phyloP scores from a whole-genome alignment of 1,140 invertebrate species.

The Drosophila arawakana region DNA sequence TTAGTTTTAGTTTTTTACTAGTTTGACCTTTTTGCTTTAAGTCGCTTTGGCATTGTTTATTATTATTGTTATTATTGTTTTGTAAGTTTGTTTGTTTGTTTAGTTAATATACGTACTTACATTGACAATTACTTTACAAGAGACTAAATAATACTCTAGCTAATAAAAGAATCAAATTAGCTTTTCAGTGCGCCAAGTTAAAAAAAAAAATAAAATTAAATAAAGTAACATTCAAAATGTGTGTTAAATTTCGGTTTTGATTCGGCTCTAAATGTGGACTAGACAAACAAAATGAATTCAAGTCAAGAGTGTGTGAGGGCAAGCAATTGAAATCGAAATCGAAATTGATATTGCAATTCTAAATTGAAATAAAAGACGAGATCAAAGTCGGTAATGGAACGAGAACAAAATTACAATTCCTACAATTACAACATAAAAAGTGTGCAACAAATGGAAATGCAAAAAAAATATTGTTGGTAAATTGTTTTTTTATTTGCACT shows the following conservation, averaged over 20 bases:
- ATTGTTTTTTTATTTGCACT: constrained; percentile 54
- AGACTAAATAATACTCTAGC: constrained; percentile 64
- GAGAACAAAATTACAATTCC: constrained; percentile 69
- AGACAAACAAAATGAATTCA: constrained; percentile 38
- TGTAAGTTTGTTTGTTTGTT: constrained; percentile 44
- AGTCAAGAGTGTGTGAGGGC: constrained; percentile 30
- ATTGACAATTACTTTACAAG: constrained; percentile 79
- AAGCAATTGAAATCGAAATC: constrained; percentile 39
- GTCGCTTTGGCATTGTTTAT: constrained; percentile 54
- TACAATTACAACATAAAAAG: constrained; percentile 77
- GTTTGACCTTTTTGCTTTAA: constrained; percentile 51
- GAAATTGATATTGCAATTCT: constrained; percentile 7
- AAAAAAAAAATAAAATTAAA: constrained; percentile 1
- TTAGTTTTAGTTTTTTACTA: constrained; percentile 41
- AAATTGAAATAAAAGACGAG: neutral
- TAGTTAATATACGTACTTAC: constrained; percentile 69
- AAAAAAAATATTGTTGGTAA: constrained; percentile 10
- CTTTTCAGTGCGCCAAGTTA: constrained; percentile 59
- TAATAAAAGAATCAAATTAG: constrained; percentile 36
- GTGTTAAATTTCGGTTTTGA: constrained; percentile 22
- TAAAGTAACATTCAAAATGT: constrained; percentile 31
- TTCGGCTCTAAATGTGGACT: constrained; percentile 21
- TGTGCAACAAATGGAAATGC: constrained; percentile 61
- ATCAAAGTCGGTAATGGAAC: too few species aligned
- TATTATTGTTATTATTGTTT: constrained; percentile 53